Percentiles rank a stretch among this genome's conserved stretches.
These are phyloP conservation scores for Drosophila tanythrix DNA, from an alignment of 2,888 invertebrate species.

Conservation along the genomic window DNA sequence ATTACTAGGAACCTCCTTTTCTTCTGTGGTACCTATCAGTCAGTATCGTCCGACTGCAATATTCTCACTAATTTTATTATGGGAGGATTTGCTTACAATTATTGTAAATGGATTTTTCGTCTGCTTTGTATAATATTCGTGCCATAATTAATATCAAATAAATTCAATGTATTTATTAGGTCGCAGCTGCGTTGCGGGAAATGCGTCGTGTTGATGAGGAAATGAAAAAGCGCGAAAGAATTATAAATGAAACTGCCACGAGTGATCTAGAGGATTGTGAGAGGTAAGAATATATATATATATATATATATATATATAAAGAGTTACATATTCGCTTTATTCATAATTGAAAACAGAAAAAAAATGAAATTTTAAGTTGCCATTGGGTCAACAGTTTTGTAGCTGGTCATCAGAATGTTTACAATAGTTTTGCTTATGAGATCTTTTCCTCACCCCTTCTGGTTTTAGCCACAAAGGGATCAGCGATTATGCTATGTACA, in stretches of 20 bases:
- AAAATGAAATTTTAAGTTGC: neutral
- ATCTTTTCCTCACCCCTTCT: neutral
- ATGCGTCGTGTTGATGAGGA: constrained; percentile 94
- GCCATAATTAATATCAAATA: neutral
- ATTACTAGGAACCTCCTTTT: neutral
- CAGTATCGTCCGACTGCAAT: neutral
- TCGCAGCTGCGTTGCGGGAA: constrained; percentile 93
- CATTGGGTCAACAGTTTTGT: neutral
- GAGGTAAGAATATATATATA: constrained; percentile 84
- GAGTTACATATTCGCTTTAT: neutral
- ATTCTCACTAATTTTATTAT: neutral
- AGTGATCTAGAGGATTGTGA: constrained; percentile 88
- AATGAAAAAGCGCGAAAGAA: constrained; percentile 90
- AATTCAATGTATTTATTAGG: constrained; percentile 15
- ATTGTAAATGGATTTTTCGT: neutral
- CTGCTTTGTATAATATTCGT: neutral
- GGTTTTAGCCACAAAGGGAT: too few species aligned
- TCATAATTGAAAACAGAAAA: neutral
- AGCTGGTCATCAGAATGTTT: neutral
- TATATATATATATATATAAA: neutral
- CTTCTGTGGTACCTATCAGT: neutral
- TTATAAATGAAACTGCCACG: constrained; percentile 89
- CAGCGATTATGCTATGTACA: too few species aligned
- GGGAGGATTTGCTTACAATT: neutral
- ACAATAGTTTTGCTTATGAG: neutral